phyloP scores from a whole-genome alignment of 53 echinoderm and acorn worm species.

The Holothuria scabra region DNA sequence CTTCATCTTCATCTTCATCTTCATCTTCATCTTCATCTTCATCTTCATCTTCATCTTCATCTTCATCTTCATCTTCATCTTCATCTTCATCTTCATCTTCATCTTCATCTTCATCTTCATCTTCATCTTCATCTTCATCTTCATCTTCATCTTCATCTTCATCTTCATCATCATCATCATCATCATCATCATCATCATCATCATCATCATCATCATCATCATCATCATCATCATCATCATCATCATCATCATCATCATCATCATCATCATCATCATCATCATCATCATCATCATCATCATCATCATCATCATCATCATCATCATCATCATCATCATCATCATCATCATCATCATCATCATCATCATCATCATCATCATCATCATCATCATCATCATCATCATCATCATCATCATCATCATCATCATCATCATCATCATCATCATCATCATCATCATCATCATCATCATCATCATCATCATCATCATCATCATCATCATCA shows the following conservation, averaged over 20 bases:
- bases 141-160: not conserved
- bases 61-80: too few species aligned
- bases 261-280: not conserved
- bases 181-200: constrained; percentile 1
- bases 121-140: too few species aligned
- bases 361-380: not conserved
- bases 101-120: too few species aligned
- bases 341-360: constrained; percentile 4
- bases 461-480: not conserved
- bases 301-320: not conserved
- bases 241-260: constrained; percentile 1
- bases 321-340: not conserved
- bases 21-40: too few species aligned
- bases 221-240: not conserved
- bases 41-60: too few species aligned
- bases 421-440: constrained; percentile 1
- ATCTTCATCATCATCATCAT: not conserved
- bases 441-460: not conserved
- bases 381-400: not conserved
- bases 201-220: not conserved
- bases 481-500: not conserved
- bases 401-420: not conserved
- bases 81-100: too few species aligned
- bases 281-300: constrained; percentile 1
- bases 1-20: too few species aligned